Conservation (phyloP, 2,113 vertebrate genomes). For the Lichenostomus cassidix region DNA sequence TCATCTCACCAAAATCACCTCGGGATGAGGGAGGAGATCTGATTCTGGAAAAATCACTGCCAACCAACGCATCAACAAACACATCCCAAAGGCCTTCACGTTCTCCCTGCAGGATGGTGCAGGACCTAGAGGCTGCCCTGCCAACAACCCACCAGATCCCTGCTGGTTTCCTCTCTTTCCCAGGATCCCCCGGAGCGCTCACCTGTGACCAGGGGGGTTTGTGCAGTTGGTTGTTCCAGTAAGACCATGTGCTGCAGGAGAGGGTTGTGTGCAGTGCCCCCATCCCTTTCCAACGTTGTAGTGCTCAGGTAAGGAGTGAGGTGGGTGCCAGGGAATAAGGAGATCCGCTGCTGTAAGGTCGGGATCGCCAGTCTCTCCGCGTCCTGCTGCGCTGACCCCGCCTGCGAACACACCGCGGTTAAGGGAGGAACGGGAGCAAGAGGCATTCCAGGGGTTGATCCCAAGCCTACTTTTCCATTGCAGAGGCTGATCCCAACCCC, state of each 20-base stretch:
- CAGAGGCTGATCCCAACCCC: background rate
- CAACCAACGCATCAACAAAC: rapidly evolving
- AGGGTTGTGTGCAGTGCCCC: conserved; percentile 82
- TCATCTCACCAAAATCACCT: background rate
- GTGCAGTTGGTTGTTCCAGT: conserved; percentile 87
- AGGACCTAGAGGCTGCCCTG: background rate
- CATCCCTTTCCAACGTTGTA: conserved; percentile 84
- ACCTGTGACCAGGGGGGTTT: conserved; percentile 90
- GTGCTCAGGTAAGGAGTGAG: conserved; percentile 89
- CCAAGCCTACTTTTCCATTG: background rate
- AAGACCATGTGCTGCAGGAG: conserved; percentile 95
- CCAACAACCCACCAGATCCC: background rate
- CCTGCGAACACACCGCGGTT: conserved; percentile 61
- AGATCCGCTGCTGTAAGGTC: conserved; percentile 84
- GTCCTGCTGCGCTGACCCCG: conserved; percentile 84
- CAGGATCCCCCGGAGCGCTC: background rate
- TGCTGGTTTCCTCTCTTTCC: background rate
- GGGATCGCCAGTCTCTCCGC: conserved; percentile 83
- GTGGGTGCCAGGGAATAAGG: conserved; percentile 88
- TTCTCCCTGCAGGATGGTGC: background rate
- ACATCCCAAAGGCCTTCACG: background rate
- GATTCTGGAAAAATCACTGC: background rate
- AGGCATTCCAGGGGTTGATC: too few relatives aligned
- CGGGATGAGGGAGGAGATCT: background rate
- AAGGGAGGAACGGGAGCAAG: too few relatives aligned